These are phyloP conservation scores for Junco hyemalis DNA, from an alignment of 2,113 vertebrate species.

Conservation along the genomic window DNA sequence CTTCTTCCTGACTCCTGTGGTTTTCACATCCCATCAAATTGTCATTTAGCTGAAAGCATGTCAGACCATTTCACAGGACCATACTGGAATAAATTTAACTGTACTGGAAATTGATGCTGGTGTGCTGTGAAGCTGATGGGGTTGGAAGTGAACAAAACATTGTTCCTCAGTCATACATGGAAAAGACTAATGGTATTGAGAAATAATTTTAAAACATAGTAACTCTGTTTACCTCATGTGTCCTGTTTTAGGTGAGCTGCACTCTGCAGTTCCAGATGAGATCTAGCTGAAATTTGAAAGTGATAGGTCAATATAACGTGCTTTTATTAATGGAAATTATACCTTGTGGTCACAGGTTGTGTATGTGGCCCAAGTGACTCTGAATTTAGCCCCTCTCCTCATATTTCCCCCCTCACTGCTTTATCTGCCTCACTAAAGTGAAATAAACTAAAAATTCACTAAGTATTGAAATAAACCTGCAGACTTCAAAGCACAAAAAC, in stretches of 20 bases:
- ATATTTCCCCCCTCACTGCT: accelerated
- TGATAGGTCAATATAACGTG: neutral
- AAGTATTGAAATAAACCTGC: neutral
- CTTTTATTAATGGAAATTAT: neutral
- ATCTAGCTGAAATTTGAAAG: neutral
- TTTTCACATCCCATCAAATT: constrained; percentile 7
- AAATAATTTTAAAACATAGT: neutral
- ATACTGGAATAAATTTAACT: neutral
- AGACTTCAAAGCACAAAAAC: neutral
- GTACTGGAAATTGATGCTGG: neutral
- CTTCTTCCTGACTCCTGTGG: constrained; percentile 5
- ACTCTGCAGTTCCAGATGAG: neutral
- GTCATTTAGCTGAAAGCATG: neutral
- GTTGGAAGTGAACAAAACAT: neutral
- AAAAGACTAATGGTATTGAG: neutral
- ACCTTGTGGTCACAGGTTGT: neutral
- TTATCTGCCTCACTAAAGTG: neutral
- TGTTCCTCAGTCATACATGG: neutral
- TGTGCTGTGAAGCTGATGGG: neutral
- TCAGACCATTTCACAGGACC: neutral
- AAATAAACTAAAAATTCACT: neutral
- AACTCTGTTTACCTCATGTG: neutral
- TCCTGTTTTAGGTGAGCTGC: neutral
- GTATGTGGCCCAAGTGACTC: neutral
- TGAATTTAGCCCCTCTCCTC: neutral